Percentiles rank a stretch among this genome's conserved stretches.
phyloP scores from a whole-genome alignment of 2,113 vertebrate species.

The Butastur rufipennis region DNA sequence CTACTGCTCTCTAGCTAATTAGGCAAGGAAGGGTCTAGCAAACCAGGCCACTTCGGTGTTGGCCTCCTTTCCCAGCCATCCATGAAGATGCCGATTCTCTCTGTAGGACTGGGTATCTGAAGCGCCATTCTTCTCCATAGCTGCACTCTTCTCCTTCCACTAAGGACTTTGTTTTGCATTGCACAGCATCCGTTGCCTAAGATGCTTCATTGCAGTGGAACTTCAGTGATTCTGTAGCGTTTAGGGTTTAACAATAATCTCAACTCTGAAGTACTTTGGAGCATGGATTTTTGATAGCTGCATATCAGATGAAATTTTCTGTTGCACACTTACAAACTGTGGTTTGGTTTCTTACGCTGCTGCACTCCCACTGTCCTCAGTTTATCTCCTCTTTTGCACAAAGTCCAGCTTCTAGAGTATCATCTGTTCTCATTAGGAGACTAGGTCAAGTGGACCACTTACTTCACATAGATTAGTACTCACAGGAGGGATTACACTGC shows the following conservation, averaged over 20 bases:
- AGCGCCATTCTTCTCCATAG: neutral
- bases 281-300: neutral
- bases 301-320: neutral
- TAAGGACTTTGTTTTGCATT: neutral
- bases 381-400: neutral
- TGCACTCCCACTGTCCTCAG: neutral
- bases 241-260: neutral
- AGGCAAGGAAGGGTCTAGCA: fast-evolving
- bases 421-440: neutral
- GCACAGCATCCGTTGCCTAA: neutral
- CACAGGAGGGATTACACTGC: neutral
- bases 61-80: neutral
- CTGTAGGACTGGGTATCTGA: fast-evolving
- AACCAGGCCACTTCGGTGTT: too few species aligned
- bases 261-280: neutral
- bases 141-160: neutral
- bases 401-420: neutral
- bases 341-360: neutral
- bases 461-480: neutral
- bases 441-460: neutral
- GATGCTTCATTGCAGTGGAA: neutral
- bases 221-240: neutral
- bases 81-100: fast-evolving
- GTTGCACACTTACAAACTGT: neutral
- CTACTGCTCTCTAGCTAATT: neutral